A percentile compares a stretch with the other conserved stretches of the same genome.
Evolutionary conservation across 2,113 vertebrate genomes (phyloP).

Genomic region (Antechinus flavipes): DNA sequence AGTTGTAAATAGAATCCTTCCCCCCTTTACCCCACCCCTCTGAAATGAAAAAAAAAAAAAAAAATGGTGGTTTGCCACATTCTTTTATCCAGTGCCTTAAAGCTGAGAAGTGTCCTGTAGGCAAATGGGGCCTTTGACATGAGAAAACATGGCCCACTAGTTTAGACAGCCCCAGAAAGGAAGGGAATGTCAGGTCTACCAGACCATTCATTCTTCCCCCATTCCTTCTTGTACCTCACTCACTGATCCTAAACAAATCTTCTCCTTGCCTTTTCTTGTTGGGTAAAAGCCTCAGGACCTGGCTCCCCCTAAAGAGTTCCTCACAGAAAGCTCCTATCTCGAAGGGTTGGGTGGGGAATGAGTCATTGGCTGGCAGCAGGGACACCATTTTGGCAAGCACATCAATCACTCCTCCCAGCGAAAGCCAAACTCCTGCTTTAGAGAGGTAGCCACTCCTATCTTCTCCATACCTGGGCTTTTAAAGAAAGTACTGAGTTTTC

Average conservation of each 20-base stretch:
- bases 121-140: not conserved
- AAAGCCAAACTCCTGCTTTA: not conserved
- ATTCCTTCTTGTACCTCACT: not conserved
- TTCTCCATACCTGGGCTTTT: not conserved
- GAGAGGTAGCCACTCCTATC: not conserved
- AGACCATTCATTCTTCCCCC: not conserved
- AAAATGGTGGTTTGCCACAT: not conserved
- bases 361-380: constrained; percentile 69
- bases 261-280: constrained; percentile 67
- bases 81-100: not conserved
- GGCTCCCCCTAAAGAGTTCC: not conserved
- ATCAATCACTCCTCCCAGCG: constrained; percentile 9
- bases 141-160: not conserved
- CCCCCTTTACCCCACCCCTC: not conserved
- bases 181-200: not conserved
- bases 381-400: constrained; percentile 47
- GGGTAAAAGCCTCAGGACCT: constrained; percentile 41
- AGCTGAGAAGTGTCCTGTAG: not conserved
- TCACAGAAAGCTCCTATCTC: constrained; percentile 65
- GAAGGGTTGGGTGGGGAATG: constrained; percentile 53
- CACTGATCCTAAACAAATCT: constrained; percentile 59
- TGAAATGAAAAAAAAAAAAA: not conserved
- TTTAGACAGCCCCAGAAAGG: not conserved
- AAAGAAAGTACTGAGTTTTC: not conserved
- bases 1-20: not conserved